Evolutionary conservation across 2,797 vertebrate species (phyloP).

Genomic region (Dromococcyx pavoninus): DNA sequence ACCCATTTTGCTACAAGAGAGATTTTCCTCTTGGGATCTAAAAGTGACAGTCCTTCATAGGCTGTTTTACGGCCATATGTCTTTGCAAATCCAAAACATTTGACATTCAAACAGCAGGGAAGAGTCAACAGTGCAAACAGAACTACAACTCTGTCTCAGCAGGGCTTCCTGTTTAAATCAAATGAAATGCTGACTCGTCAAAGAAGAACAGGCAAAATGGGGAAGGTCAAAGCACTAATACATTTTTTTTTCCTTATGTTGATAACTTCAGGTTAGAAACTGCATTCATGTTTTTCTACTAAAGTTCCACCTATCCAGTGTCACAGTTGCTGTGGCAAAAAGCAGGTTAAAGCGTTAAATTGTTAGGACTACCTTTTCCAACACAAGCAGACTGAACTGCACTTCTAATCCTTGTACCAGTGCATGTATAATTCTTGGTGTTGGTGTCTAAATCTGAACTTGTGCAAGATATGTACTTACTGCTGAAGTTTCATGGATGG

Average conservation of each 20-base stretch:
- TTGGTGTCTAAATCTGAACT: not conserved
- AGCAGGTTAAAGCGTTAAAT: not conserved
- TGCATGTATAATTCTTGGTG: not conserved
- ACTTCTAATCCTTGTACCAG: not conserved
- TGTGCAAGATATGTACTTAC: not conserved
- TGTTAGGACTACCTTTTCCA: not conserved
- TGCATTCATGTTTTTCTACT: not conserved
- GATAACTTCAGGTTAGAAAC: not conserved
- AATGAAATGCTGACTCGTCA: not conserved
- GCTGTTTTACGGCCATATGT: not conserved
- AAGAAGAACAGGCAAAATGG: not conserved
- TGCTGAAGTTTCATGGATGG: not conserved
- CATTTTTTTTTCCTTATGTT: not conserved
- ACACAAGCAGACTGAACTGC: not conserved
- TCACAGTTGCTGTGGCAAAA: not conserved
- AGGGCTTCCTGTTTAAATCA: not conserved
- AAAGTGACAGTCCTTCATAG: not conserved
- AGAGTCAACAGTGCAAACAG: not conserved
- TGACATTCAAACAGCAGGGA: slow-evolving; percentile 34
- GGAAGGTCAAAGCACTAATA: not conserved
- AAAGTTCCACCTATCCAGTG: not conserved
- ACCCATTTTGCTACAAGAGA: not conserved
- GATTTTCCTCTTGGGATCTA: not conserved
- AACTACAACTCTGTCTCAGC: not conserved
- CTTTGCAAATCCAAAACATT: not conserved